Evolutionary conservation across 2,113 vertebrate species (phyloP).

Genomic region (Rhegmatorhina hoffmannsi): DNA sequence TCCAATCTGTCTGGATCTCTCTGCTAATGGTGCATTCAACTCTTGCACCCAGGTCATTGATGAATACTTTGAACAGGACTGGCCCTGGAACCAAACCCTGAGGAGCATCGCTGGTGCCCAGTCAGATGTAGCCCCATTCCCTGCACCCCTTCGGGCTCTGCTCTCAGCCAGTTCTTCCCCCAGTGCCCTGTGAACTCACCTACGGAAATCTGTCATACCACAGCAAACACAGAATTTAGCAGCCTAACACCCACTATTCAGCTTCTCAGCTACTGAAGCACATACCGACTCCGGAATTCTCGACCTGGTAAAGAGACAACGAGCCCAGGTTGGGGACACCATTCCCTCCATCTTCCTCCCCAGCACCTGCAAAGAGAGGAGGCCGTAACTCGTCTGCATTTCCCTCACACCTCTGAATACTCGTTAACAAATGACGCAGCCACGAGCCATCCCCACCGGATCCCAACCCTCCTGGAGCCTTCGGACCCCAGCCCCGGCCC

Average conservation of each 20-base stretch:
- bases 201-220: background rate
- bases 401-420: background rate
- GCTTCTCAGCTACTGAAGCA: background rate
- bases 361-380: conserved; percentile 43
- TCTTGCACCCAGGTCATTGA: background rate
- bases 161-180: background rate
- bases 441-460: too few species aligned
- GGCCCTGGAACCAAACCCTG: background rate
- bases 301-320: conserved; percentile 78
- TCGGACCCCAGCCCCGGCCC: background rate
- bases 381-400: too few species aligned
- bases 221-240: background rate
- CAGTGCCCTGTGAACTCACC: fast-evolving
- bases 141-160: background rate
- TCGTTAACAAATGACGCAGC: background rate
- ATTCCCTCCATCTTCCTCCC: conserved; percentile 30
- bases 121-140: background rate
- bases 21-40: background rate
- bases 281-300: conserved; percentile 79
- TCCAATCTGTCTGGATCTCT: background rate
- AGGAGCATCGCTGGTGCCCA: fast-evolving
- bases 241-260: background rate
- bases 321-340: conserved; percentile 40
- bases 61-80: background rate
- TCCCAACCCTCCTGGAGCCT: background rate